Evolutionary conservation across 1,140 invertebrate species (phyloP).

Genomic region (Aricia agestis): DNA sequence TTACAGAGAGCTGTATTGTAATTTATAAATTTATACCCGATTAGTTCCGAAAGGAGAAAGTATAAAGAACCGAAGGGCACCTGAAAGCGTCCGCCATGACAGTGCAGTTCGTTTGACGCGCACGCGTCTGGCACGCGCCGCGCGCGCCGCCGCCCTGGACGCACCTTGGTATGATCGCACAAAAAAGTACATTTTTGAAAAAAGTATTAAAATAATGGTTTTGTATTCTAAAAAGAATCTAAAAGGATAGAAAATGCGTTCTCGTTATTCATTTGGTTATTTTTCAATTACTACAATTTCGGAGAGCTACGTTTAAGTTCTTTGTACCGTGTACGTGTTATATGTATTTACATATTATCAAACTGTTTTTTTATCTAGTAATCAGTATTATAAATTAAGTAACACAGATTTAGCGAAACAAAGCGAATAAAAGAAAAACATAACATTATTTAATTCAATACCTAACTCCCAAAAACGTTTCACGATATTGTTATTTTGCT

Average conservation of each 20-base stretch:
- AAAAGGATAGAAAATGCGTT: too few species aligned
- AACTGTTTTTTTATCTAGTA: too few species aligned
- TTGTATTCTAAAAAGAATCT: too few species aligned
- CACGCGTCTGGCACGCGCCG: slow-evolving; percentile 56
- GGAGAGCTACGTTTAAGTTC: too few species aligned
- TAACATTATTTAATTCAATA: too few species aligned
- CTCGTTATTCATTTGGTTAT: too few species aligned
- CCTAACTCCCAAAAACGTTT: neutral
- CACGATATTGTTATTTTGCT: slow-evolving; percentile 21
- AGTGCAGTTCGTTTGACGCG: slow-evolving; percentile 47
- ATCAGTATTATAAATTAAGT: too few species aligned
- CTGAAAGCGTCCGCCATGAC: slow-evolving; percentile 60
- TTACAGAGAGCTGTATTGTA: slow-evolving; percentile 54
- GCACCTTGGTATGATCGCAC: slow-evolving; percentile 59
- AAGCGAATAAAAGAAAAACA: too few species aligned
- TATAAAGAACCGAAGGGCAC: slow-evolving; percentile 45
- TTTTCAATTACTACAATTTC: too few species aligned
- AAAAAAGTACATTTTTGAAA: slow-evolving; percentile 29
- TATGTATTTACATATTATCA: too few species aligned
- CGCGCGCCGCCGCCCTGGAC: slow-evolving; percentile 33
- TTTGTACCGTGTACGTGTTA: too few species aligned
- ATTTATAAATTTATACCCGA: slow-evolving; percentile 56
- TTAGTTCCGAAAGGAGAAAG: slow-evolving; percentile 33
- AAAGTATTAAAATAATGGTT: slow-evolving; percentile 1
- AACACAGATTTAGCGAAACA: too few species aligned